Conservation (phyloP, 2,888 invertebrate species). For the Campaea margaritaria region DNA sequence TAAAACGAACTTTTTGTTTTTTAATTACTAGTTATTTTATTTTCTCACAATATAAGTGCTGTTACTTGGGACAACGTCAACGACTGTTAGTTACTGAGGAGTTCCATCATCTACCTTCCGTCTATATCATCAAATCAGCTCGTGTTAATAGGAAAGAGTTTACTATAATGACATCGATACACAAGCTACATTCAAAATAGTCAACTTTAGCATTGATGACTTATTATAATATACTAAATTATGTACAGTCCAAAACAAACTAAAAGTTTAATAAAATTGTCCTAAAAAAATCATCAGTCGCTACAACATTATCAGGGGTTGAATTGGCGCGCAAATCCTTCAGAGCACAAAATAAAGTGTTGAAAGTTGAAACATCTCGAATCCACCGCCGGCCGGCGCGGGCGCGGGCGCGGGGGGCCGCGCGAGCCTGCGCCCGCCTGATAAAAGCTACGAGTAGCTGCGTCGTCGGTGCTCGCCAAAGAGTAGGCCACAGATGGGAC, state of each 20-base stretch:
- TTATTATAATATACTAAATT: too few species aligned
- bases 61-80: too few species aligned
- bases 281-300: not conserved
- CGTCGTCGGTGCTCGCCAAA: not conserved
- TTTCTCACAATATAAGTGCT: too few species aligned
- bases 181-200: too few species aligned
- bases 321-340: slow-evolving; percentile 45
- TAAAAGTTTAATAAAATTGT: not conserved
- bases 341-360: slow-evolving; percentile 53
- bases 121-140: too few species aligned
- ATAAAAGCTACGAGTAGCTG: slow-evolving; percentile 56
- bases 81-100: too few species aligned
- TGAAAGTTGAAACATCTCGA: slow-evolving; percentile 62
- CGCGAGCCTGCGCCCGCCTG: slow-evolving; percentile 53
- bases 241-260: not conserved
- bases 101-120: too few species aligned
- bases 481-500: not conserved
- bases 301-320: not conserved
- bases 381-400: slow-evolving; percentile 50
- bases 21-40: too few species aligned
- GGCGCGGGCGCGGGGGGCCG: too few species aligned
- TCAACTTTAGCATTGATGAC: not conserved
- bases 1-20: too few species aligned
- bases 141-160: too few species aligned
- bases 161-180: too few species aligned